Evolutionary conservation across 2,797 vertebrate genomes (phyloP).

Genomic region (Chelon auratus): DNA sequence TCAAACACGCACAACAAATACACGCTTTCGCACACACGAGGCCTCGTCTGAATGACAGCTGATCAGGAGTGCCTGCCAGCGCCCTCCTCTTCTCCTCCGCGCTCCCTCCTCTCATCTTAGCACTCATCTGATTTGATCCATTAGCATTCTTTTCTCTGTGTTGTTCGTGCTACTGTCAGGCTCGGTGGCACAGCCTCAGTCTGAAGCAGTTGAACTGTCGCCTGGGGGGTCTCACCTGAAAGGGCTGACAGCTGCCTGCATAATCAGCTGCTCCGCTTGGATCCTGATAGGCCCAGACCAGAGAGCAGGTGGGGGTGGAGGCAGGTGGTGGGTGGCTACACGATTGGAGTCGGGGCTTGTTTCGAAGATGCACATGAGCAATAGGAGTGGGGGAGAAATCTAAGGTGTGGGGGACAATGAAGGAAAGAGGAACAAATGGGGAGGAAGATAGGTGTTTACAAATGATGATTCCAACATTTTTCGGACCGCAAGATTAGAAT

Average conservation of each 20-base stretch:
- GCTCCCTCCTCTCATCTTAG: constrained; percentile 72
- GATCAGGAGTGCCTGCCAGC: constrained; percentile 78
- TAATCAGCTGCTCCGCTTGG: constrained; percentile 74
- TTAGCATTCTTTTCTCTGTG: constrained; percentile 81
- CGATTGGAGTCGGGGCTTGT: constrained; percentile 47
- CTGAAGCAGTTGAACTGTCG: constrained; percentile 85
- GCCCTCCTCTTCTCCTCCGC: constrained; percentile 43
- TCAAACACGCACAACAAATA: constrained; percentile 76
- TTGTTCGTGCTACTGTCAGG: constrained; percentile 76
- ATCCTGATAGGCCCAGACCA: constrained; percentile 64
- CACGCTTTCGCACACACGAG: constrained; percentile 50
- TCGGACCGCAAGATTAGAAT: neutral
- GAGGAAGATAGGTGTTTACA: constrained; percentile 1
- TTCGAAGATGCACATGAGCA: constrained; percentile 56
- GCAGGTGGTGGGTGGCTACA: constrained; percentile 44
- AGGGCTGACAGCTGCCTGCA: constrained; percentile 86
- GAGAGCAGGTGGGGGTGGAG: constrained; percentile 41
- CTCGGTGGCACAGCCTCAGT: constrained; percentile 78
- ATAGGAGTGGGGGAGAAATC: constrained; percentile 12
- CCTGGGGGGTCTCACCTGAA: constrained; percentile 84
- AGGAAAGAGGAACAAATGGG: constrained; percentile 16
- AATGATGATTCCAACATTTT: neutral
- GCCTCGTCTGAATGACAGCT: constrained; percentile 78
- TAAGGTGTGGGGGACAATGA: neutral
- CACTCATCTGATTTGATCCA: constrained; percentile 82